A percentile compares a stretch with the other conserved stretches of the same genome.
Evolutionary conservation across 1,140 invertebrate species (phyloP).

Genomic region (Diorhabda sublineata): DNA sequence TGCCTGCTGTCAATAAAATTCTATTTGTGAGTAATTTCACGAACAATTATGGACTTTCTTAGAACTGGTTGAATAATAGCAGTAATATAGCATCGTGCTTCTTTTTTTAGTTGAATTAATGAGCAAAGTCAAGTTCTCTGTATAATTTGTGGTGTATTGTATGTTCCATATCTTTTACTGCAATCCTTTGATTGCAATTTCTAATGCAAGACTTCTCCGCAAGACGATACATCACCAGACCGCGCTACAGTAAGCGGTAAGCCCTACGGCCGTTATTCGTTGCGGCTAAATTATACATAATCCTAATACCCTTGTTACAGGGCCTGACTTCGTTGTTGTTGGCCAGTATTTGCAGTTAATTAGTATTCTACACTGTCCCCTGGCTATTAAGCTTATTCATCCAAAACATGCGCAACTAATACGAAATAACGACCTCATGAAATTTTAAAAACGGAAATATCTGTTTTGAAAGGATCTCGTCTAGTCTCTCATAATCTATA

Average conservation of each 20-base stretch:
- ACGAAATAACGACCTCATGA: neutral
- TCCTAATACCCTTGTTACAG: constrained; percentile 14
- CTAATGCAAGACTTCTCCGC: neutral
- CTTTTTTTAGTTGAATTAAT: too few relatives aligned
- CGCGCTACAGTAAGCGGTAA: constrained; percentile 12
- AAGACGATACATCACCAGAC: constrained; percentile 9
- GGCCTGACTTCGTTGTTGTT: constrained; percentile 13
- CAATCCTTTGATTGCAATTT: neutral
- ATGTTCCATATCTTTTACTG: neutral
- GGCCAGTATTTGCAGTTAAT: constrained; percentile 14
- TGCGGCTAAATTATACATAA: constrained; percentile 17
- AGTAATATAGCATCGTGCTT: too few relatives aligned
- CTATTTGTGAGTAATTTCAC: too few relatives aligned
- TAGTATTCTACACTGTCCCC: constrained; percentile 13
- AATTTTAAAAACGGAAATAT: neutral
- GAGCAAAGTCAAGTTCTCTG: too few relatives aligned
- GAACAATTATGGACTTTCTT: too few relatives aligned
- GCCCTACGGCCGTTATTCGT: constrained; percentile 10
- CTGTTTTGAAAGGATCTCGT: neutral
- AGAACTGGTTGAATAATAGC: too few relatives aligned
- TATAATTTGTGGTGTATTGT: neutral
- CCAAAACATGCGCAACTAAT: constrained; percentile 8
- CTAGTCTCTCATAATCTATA: neutral
- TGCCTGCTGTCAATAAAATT: too few relatives aligned
- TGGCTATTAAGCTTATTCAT: constrained; percentile 17